A percentile compares a stretch with the other conserved stretches of the same genome.
These are phyloP conservation scores for Mastomys natalensis DNA, from an alignment of 2,113 vertebrate species.

Conservation along the genomic window DNA sequence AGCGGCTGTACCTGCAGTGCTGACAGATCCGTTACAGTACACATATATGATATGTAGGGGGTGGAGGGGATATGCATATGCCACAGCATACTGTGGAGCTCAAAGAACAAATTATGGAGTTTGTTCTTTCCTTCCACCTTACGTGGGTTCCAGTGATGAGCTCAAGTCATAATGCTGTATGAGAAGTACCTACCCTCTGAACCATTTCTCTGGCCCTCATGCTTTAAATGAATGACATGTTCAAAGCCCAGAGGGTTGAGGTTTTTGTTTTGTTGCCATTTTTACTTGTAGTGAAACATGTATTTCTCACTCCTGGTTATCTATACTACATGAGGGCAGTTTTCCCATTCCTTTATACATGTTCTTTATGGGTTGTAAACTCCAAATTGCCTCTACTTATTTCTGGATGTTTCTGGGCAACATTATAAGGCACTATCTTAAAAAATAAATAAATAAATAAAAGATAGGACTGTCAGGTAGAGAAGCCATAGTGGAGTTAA, in stretches of 20 bases:
- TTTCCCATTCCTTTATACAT: not conserved
- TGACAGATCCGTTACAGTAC: constrained; percentile 48
- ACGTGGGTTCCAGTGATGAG: not conserved
- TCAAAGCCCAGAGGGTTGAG: not conserved
- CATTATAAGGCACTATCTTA: not conserved
- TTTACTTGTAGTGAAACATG: not conserved
- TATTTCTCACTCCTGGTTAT: not conserved
- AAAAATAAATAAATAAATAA: not conserved
- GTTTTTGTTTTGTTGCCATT: not conserved
- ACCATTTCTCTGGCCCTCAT: not conserved
- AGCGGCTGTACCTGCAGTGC: constrained; percentile 77
- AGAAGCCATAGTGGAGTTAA: not conserved
- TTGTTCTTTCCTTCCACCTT: not conserved
- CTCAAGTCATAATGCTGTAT: not conserved
- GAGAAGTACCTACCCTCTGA: not conserved
- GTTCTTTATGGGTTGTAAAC: not conserved
- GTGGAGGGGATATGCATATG: not conserved
- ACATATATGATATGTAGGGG: not conserved
- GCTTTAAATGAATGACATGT: not conserved
- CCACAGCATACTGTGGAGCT: not conserved
- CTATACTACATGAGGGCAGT: not conserved
- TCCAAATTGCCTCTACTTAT: not conserved
- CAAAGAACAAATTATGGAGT: not conserved
- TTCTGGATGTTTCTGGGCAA: not conserved
- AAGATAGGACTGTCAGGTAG: not conserved